Evolutionary conservation across 2,797 vertebrate genomes (phyloP).

Genomic region (Cirrhinus molitorella): DNA sequence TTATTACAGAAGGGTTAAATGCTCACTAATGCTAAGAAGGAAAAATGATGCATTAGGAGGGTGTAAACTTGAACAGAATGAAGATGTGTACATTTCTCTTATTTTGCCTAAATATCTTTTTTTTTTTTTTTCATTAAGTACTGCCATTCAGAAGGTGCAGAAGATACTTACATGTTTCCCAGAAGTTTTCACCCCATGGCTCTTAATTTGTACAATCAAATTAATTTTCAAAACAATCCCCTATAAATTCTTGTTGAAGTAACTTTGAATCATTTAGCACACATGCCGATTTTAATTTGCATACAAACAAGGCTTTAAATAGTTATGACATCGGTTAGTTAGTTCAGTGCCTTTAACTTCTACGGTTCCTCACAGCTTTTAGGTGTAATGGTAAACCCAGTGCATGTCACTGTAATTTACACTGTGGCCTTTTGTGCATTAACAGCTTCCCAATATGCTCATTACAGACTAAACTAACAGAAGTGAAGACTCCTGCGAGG

Average conservation of each 20-base stretch:
- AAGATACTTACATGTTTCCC: too few species aligned
- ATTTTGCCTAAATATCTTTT: too few species aligned
- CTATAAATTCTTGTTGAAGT: not conserved
- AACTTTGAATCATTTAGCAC: not conserved
- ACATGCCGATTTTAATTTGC: not conserved
- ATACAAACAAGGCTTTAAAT: not conserved
- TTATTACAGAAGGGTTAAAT: too few species aligned
- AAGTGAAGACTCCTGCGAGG: conserved; percentile 53
- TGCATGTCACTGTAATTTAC: conserved; percentile 67
- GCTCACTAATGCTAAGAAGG: too few species aligned
- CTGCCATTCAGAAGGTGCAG: too few species aligned
- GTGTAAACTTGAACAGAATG: too few species aligned
- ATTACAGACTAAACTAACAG: conserved; percentile 68
- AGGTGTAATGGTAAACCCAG: conserved; percentile 17
- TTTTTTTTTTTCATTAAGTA: too few species aligned
- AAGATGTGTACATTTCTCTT: too few species aligned
- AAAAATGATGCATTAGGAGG: too few species aligned
- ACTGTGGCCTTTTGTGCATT: conserved; percentile 65
- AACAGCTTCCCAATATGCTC: conserved; percentile 56
- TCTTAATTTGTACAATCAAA: conserved; percentile 23
- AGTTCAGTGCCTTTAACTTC: not conserved
- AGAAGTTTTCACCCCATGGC: too few species aligned
- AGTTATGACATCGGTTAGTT: not conserved
- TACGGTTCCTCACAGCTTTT: not conserved
- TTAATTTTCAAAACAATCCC: conserved; percentile 24